These are phyloP conservation scores for Pristionchus exspectatus DNA, from an alignment of 2,888 invertebrate genomes.

Conservation along the genomic window DNA sequence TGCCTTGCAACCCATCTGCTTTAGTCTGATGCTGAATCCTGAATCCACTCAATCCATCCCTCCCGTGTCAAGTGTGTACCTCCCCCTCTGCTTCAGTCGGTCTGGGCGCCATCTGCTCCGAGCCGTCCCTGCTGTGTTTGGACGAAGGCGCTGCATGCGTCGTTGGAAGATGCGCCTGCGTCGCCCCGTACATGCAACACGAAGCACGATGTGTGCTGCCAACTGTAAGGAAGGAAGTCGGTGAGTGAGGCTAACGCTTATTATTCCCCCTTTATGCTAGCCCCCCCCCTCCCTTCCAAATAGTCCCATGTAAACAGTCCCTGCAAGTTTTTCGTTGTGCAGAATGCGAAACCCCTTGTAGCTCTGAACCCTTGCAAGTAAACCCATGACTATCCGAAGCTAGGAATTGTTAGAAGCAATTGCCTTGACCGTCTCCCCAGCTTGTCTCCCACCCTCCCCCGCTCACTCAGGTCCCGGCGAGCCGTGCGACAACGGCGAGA, in stretches of 20 bases:
- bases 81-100: conserved; percentile 67
- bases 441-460: conserved; percentile 31
- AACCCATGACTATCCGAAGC: background rate
- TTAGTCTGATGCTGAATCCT: background rate
- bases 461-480: conserved; percentile 70
- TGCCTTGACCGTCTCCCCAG: background rate
- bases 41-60: background rate
- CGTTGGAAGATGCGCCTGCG: conserved; percentile 73
- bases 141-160: conserved; percentile 73
- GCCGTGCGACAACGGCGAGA: conserved; percentile 74
- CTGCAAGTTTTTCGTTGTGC: background rate
- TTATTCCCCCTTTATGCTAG: background rate
- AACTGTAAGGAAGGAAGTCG: conserved; percentile 68
- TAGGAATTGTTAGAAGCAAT: background rate
- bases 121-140: conserved; percentile 68
- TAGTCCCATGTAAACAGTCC: background rate
- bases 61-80: background rate
- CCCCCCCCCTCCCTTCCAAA: background rate
- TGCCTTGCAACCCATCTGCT: too few relatives aligned
- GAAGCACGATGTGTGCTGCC: conserved; percentile 73
- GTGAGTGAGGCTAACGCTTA: conserved; percentile 58
- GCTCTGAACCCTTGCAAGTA: background rate
- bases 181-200: conserved; percentile 73
- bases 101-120: conserved; percentile 74
- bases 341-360: background rate